Evolutionary conservation across 2,113 vertebrate genomes (phyloP), one percentile per base, ranked within the genome.

Genomic region (Anolis sagrei): DNA sequence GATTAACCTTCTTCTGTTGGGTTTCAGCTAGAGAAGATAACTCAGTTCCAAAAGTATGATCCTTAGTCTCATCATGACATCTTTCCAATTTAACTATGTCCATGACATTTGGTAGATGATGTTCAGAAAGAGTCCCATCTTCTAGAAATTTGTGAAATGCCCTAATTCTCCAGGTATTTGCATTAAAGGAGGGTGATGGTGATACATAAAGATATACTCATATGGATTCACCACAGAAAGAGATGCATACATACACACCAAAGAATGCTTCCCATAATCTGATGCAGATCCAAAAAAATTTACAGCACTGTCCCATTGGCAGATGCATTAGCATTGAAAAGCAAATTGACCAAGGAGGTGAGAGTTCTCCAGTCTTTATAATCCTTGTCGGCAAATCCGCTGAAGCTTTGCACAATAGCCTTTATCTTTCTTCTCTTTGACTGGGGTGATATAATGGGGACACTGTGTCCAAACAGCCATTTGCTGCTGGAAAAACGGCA

Each of bases 401-500:
- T 88, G 93, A 94, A 93, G 94, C 88, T 94, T 91, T 92, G 80
- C 90, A 94, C 91, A 91, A 94, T 83, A 83, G 91, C 89, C 90
- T 95, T 94, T 93, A 93, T 94, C 86, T 91, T 89, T 86, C 86
- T 84, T 88, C 86, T 88, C 92, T 94, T 92, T 95, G 93, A 92
- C 92, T 93, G 84, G 82, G 90, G 94, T 89, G 90, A 90, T 90
- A 93, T 94, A 95, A 95, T 90, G 86, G 93, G 89, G 88, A 93
- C 88, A 89, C 90, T 93, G 88, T 88, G 89, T 94, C 92, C 93
- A 91, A 93, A 92, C 84, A 94, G 92, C 91, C 93, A 95, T 95
- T 95, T 92, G 82, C 90, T 90, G 90, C 89, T 90, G 90, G 87
- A 92, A 93, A 92, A 95, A 93, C 87, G 86, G 91, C 83, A 96